Base-by-base conservation (phyloP, 2,113 vertebrate species). In the Centropus unirufus region DNA sequence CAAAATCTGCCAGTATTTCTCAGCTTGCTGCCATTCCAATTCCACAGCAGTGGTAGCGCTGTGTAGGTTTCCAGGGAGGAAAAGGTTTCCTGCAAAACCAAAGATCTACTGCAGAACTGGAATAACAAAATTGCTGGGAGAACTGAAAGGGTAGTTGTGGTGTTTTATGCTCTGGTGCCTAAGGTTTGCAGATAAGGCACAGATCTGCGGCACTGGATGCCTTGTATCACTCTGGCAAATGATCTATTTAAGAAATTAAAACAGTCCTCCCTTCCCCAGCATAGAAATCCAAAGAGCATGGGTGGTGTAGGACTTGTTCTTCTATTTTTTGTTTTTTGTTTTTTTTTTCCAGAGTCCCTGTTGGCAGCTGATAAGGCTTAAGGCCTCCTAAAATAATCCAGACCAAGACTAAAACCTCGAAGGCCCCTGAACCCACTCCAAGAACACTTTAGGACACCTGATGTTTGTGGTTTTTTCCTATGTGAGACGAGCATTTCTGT, bases 271-370 rank as follows among this genome's bases (percentile, higher is more conserved):
- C 5, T 46, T 18, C 46, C 17, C 16, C 19, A 15, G 7, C 17
- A 36, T 10, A 6, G 13, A 32, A 69, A 61, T 32, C 36, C 52
- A 89, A 36, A 27, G 14, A 67, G 46, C 14, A 20, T 27, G 9
- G 19, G 2, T 1, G 17, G 11, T 4, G 29, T 1, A 23, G 23
- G 12, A 40, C 12, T 23, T 77, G 9, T 3, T 1, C 30, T n/a
- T n/a, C n/a, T n/a, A n/a, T n/a, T n/a, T 88, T 78, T 70, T 46
- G 3, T 69, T 5, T 40, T 63, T 63, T 39, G 15, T 34, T 29
- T 13, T 1, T 40, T 22, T 79, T 58, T 40, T 24, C 24, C 49
- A 39, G 21, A 58, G 51, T 57, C 36, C 9, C 47, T 49, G 79
- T 55, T 69, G 30, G 19, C n/a, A 55, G 70, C 29, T 44, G 29